Base-by-base conservation (phyloP, 2,113 vertebrate genomes). In the Notarius lentiginosus region DNA sequence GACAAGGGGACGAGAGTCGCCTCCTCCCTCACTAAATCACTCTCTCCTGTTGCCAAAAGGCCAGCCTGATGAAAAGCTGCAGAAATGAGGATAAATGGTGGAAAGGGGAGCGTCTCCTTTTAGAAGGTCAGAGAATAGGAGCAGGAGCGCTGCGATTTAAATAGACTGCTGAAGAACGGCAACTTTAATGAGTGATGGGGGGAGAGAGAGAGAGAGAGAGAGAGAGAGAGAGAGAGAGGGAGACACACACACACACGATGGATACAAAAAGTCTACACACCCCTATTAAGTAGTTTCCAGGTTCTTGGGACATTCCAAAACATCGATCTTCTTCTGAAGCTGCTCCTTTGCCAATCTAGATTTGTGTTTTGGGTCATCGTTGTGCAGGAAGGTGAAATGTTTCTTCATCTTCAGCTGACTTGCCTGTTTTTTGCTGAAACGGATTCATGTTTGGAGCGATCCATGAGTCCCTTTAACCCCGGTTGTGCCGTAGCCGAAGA, bases 61-160 rank as follows among this genome's bases (percentile, higher is more conserved):
- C 27, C 76, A 2, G 30, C 47, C 49, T 68, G 84, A 80, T 80
- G 41, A 55, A 79, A 51, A 68, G n/a, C 34, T 76, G 55, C 55
- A 49, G 61, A 66, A 86, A 68, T 22, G 76, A 70, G 85, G 61
- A 86, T 65, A 80, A 79, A 86, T 17, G 20, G 58, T 47, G 22
- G 65, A 66, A 81, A 68, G 27, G 51, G 84, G 84, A 86, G 61
- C 76, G 27, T 80, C 85, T 86, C 85, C 85, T 86, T 86, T 81
- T 58, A 58, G 85, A 86, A 86, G 85, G 85, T 86, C 77, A 53
- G 77, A 65, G 84, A 81, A 86, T n/a, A 86, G 65, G 77, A 80
- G 63, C 77, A 27, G 49, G 27, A 60, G 73, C 27, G 18, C 61
- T 49, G 76, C 30, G 70, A 60, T 70, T 86, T 86, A 86, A 86